Conservation (phyloP, 1,140 invertebrate genomes). For the Drosophila aff. region DNA sequence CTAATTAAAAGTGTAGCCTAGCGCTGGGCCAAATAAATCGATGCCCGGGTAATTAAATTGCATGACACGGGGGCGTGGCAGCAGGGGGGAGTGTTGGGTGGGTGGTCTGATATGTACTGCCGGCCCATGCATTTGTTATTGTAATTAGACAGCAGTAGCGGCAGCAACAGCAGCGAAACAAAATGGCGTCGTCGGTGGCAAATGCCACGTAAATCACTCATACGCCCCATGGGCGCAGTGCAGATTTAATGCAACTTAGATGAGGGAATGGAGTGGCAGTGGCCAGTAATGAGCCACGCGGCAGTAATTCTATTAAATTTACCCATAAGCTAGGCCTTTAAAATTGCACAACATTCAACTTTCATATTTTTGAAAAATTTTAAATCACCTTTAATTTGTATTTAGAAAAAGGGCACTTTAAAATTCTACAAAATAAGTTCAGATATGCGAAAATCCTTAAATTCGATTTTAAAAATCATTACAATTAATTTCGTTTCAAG, state of each 20-base stretch:
- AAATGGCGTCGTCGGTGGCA: conserved; percentile 65
- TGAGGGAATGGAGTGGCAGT: not conserved
- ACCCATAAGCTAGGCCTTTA: not conserved
- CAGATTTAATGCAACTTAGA: conserved; percentile 44
- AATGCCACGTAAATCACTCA: conserved; percentile 67
- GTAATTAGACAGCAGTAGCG: conserved; percentile 64
- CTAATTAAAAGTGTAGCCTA: conserved; percentile 81
- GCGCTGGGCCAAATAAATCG: conserved; percentile 76
- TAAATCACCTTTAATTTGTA: not conserved
- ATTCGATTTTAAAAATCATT: not conserved
- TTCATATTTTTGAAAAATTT: not conserved
- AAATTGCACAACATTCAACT: not conserved
- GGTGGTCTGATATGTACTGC: not conserved
- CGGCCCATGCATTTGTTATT: conserved; percentile 70
- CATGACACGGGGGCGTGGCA: conserved; percentile 46
- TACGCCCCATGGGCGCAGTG: conserved; percentile 47
- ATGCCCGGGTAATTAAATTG: conserved; percentile 81
- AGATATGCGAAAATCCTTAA: too few relatives aligned
- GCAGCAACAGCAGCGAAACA: conserved; percentile 43
- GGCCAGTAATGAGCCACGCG: conserved; percentile 8
- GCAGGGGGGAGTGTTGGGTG: too few relatives aligned
- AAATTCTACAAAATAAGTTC: too few relatives aligned
- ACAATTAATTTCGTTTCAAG: too few relatives aligned
- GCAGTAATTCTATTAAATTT: conserved; percentile 29
- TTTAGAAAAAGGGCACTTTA: not conserved